Evolutionary conservation across 1,140 invertebrate genomes (phyloP).

Genomic region (Papilio xuthus): DNA sequence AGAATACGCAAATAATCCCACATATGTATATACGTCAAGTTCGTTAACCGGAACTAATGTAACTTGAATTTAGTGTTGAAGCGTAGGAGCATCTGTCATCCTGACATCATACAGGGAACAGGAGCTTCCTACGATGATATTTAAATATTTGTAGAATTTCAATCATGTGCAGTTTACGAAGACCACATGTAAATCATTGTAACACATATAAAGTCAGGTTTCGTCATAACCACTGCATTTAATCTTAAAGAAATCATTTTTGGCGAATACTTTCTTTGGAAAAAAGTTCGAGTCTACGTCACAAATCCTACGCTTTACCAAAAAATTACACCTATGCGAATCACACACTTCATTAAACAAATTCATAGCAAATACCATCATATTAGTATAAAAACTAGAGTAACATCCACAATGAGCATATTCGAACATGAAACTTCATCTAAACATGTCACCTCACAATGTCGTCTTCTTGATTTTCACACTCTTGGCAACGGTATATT

Average conservation of each 20-base stretch:
- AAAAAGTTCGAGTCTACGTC: background rate
- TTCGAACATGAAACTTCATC: background rate
- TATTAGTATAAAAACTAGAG: background rate
- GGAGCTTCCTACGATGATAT: background rate
- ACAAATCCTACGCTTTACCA: background rate
- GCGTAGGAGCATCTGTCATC: background rate
- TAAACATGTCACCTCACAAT: background rate
- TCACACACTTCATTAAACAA: background rate
- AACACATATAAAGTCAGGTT: background rate
- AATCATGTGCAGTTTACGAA: background rate
- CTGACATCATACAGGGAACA: background rate
- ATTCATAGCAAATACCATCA: background rate
- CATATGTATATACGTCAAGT: background rate
- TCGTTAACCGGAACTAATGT: background rate
- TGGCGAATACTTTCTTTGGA: background rate
- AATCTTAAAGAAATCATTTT: background rate
- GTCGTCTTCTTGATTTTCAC: background rate
- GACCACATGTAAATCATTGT: background rate
- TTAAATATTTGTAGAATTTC: background rate
- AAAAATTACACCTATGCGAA: background rate
- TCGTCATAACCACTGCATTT: too few species aligned
- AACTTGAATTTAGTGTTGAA: background rate
- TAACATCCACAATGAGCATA: background rate
- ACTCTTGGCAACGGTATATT: conserved; percentile 1
- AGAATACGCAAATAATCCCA: background rate